Base-by-base conservation (phyloP, 2,888 invertebrate genomes). In the Aethes cnicana region DNA sequence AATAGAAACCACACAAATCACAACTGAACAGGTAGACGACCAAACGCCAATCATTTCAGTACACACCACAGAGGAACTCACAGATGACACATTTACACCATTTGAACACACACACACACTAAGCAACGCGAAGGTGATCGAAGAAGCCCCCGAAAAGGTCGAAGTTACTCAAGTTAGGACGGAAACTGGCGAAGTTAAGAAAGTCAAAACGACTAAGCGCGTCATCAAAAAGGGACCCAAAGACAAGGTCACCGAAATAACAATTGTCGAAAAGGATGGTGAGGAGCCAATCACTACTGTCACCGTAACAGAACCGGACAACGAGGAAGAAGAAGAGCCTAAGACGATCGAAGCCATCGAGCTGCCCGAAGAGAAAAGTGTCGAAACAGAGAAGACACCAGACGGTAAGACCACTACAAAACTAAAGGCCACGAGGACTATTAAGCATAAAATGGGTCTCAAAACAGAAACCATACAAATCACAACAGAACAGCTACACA, bases 201-300 rank as follows among this genome's bases (percentile, higher is more conserved):
- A 72, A 52, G 77, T 77, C 43, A 77, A 70, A 2, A 77, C 76
- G 0, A 88, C 83, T 1, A 90, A 81, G 54, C 85, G 86, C 1
- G 75, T 80, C 3, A 80, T 88, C 1, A 91, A 82, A 58, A 85
- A 77, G 43, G 90, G 83, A 1, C 66, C 68, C 0, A 84, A 87
- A 41, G 69, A 81, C 52, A 88, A 90, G 61, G 69, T 84, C 6
- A 88, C 90, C 1, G 85, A 84, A 63, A 83, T 84, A n/a, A 72
- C 81, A 2, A 90, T 89, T 5, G 69, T 83, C 9, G 74, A 85
- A 54, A 75, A 80, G 46, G 81, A 84, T 2, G 79, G 75, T 14
- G 74, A 82, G 39, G 62, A 59, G 1, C 78, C 81, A 0, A 62
- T 76, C 0, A 78, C 76, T 0, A 80, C 75, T 0, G 72, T 84